These are phyloP conservation scores for Drosophila melanica DNA, from an alignment of 1,140 invertebrate genomes.

Conservation along the genomic window DNA sequence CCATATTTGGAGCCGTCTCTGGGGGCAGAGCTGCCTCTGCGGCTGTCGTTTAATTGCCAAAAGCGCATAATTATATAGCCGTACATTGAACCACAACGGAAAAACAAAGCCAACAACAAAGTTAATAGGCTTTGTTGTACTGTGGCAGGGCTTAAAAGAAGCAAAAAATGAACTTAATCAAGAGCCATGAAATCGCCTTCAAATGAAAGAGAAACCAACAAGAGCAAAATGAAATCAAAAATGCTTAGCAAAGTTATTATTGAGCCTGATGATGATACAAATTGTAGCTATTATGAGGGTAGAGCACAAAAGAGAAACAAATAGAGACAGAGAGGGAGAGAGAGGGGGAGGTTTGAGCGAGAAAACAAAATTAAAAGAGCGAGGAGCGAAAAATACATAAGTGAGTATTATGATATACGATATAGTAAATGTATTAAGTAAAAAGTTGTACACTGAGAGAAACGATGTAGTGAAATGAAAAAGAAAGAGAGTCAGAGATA, in stretches of 20 bases:
- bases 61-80: constrained; percentile 75
- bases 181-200: constrained; percentile 69
- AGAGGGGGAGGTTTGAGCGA: constrained; percentile 12
- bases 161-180: constrained; percentile 64
- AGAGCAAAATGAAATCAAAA: constrained; percentile 60
- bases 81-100: constrained; percentile 56
- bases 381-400: constrained; percentile 5
- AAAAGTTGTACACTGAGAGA: constrained; percentile 15
- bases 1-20: constrained; percentile 68
- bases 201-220: constrained; percentile 62
- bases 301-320: neutral
- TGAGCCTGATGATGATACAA: constrained; percentile 72
- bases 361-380: constrained; percentile 5
- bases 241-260: constrained; percentile 73
- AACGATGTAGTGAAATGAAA: neutral
- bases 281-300: constrained; percentile 66
- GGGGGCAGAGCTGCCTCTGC: constrained; percentile 2
- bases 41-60: constrained; percentile 75
- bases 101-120: constrained; percentile 29
- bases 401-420: constrained; percentile 13
- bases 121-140: constrained; percentile 45
- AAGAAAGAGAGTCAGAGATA: too few relatives aligned
- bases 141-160: constrained; percentile 12
- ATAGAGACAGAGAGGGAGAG: neutral
- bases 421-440: constrained; percentile 12